Percentiles rank a stretch among this genome's conserved stretches.
Conservation (phyloP, 2,797 vertebrate species). For the Phataginus tetradactyla region DNA sequence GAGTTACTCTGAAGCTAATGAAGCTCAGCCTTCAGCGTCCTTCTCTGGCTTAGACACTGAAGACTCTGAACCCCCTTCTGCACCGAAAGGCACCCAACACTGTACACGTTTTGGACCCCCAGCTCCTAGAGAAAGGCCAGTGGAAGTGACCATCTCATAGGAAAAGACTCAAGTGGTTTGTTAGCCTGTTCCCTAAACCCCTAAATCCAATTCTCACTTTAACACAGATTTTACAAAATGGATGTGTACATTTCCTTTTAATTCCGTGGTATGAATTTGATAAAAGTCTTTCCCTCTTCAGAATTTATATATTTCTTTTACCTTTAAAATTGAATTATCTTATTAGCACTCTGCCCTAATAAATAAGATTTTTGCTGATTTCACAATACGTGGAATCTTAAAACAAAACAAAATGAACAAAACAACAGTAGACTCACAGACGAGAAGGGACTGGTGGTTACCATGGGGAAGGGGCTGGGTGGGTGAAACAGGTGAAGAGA, state of each 20-base stretch:
- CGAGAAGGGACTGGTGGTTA: too few relatives aligned
- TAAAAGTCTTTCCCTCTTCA: not conserved
- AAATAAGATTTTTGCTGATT: not conserved
- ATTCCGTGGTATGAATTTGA: not conserved
- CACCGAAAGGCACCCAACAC: not conserved
- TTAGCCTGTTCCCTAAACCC: not conserved
- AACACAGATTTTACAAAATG: not conserved
- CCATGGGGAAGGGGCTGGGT: too few relatives aligned
- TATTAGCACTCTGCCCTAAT: not conserved
- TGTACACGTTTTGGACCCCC: not conserved
- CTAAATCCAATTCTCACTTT: not conserved
- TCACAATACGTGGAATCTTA: too few relatives aligned
- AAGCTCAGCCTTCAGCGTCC: not conserved
- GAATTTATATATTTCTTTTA: not conserved
- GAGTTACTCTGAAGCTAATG: not conserved
- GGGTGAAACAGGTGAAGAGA: too few relatives aligned
- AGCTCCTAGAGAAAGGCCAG: not conserved
- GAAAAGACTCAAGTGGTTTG: not conserved
- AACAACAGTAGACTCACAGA: too few relatives aligned
- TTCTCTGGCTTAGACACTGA: not conserved
- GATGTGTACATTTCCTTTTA: not conserved
- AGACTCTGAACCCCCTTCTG: not conserved
- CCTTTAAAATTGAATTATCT: slow-evolving; percentile 35
- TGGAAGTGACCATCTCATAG: not conserved
- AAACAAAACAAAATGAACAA: too few relatives aligned